A percentile compares a stretch with the other conserved stretches of the same genome.
phyloP scores from a whole-genome alignment of 2,888 invertebrate species.

The Sialis lutaria region DNA sequence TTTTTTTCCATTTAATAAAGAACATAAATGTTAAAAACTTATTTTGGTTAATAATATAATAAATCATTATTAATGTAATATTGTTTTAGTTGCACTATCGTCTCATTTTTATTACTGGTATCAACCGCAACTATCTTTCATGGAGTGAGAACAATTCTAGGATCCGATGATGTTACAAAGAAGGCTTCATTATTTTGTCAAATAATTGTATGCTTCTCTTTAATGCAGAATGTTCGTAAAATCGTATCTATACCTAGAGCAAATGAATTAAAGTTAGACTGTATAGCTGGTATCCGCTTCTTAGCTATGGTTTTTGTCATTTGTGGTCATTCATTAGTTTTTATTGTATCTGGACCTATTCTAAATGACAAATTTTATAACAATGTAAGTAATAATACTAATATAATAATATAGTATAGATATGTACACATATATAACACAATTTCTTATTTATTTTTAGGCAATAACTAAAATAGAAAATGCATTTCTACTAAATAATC shows the following conservation, averaged over 20 bases:
- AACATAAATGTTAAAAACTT: too few species aligned
- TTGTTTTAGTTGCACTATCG: conserved; percentile 16
- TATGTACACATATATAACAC: neutral
- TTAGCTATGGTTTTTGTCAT: conserved; percentile 50
- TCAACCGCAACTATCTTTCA: conserved; percentile 17
- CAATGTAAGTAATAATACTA: conserved; percentile 24
- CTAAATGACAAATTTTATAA: conserved; percentile 45
- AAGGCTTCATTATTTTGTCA: conserved; percentile 10
- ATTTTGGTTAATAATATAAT: neutral
- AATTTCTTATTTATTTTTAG: conserved; percentile 23
- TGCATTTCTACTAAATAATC: conserved; percentile 45
- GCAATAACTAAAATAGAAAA: conserved; percentile 35
- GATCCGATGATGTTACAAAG: conserved; percentile 11
- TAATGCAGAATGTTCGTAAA: conserved; percentile 39
- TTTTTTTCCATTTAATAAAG: neutral
- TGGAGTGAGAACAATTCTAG: conserved; percentile 12
- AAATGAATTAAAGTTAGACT: conserved; percentile 40
- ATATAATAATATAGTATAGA: neutral
- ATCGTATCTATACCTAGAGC: conserved; percentile 37
- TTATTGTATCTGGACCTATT: conserved; percentile 47
- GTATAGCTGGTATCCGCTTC: conserved; percentile 36
- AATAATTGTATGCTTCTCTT: conserved; percentile 33
- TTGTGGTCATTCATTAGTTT: conserved; percentile 45
- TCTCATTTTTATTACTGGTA: conserved; percentile 14
- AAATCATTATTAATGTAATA: neutral